Evolutionary conservation across 2,888 invertebrate genomes (phyloP), one percentile per base, ranked within the genome.

Genomic region (Anagyrus pseudococci): DNA sequence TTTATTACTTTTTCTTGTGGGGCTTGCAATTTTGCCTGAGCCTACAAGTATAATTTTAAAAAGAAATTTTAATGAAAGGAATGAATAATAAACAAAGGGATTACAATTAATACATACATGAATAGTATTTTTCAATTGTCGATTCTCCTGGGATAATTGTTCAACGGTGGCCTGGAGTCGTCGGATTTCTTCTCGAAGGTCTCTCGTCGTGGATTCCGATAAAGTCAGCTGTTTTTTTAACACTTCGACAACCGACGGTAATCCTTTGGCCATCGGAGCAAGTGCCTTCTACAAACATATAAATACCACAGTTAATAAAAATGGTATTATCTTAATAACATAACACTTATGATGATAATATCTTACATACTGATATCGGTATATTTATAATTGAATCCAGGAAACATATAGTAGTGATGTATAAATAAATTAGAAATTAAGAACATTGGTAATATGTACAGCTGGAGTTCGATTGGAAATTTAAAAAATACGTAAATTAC

Each of bases 61-160:
- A 26, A 29, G 3, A 49, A 49, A 17, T n/a, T n/a, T n/a, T n/a
- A 7, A 47, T 47, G 10, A 29, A 29, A 29, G 25, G 26, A 25
- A 41, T 19, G 37, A 37, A 50, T 48, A n/a, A 44, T 49, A 20
- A 37, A 50, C 8, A 37, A 46, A 8, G 33, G 49, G 23, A 46
- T 40, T 17, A 37, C 33, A 2, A n/a, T 33, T 25, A 56, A 41
- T 57, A 44, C 69, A 68, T 68, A 77, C 80, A 70, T 79, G 79
- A 65, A 82, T 74, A 22, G 77, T 76, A 52, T 85, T 87, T 73
- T 90, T 89, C 41, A 94, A 76, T 58, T 90, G 89, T 53, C 88
- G 86, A 80, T 96, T 95, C 78, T 94, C 95, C 64, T 86, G 88
- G 19, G 90, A 89, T 47, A 96, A 80, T 70, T 88, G 88, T 74